Percentiles rank a stretch among this genome's conserved stretches.
Evolutionary conservation across 2,888 invertebrate genomes (phyloP).

Genomic region (Sepiola atlantica): DNA sequence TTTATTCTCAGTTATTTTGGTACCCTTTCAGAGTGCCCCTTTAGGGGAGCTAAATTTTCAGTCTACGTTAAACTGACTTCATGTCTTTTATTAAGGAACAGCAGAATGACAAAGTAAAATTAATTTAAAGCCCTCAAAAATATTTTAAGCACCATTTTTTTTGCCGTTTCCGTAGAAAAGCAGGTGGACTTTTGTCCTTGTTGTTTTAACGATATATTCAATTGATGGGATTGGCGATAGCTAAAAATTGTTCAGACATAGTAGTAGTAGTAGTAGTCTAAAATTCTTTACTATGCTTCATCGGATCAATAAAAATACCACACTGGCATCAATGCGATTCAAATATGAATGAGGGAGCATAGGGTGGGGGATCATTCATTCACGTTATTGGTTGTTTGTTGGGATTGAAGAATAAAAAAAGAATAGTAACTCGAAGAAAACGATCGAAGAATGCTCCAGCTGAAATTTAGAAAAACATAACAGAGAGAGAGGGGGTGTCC

Average conservation of each 20-base stretch:
- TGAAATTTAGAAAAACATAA: neutral
- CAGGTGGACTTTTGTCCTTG: neutral
- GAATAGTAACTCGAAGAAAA: neutral
- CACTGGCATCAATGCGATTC: neutral
- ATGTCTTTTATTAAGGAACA: too few relatives aligned
- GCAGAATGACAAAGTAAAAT: too few relatives aligned
- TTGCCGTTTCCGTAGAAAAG: neutral
- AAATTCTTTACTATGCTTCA: neutral
- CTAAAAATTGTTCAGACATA: neutral
- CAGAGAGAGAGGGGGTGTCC: too few relatives aligned
- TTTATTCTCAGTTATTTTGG: too few relatives aligned
- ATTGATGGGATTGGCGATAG: neutral
- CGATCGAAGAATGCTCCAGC: neutral
- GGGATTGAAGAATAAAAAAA: neutral
- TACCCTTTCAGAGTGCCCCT: too few relatives aligned
- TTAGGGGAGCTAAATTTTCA: too few relatives aligned
- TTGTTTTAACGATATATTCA: neutral
- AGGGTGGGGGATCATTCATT: neutral
- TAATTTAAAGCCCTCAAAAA: too few relatives aligned
- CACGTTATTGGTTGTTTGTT: neutral
- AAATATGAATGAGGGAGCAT: neutral
- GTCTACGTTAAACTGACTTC: too few relatives aligned
- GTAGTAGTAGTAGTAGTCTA: neutral
- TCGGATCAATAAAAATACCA: neutral
- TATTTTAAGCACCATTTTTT: too few relatives aligned